Conservation (phyloP, 2,797 vertebrate genomes). For the Anas capensis region DNA sequence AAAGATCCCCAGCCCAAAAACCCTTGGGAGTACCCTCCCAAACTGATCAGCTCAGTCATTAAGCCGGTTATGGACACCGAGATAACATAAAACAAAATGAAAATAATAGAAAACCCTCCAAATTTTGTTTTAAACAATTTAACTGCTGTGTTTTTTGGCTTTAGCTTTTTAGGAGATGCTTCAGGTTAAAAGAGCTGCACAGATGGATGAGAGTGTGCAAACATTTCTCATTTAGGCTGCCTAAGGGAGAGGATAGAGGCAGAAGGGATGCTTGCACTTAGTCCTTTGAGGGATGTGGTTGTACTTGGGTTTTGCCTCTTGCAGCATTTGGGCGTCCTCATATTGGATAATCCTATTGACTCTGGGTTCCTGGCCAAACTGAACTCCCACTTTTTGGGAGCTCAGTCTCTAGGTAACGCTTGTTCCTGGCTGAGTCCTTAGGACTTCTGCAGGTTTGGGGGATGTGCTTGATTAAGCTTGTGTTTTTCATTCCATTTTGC, state of each 20-base stretch:
- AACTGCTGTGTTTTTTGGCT: background rate
- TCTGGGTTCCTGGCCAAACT: background rate
- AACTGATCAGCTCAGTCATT: background rate
- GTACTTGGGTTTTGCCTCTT: background rate
- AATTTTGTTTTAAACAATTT: background rate
- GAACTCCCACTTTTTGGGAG: constrained; percentile 22
- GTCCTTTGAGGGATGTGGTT: background rate
- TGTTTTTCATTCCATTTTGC: constrained; percentile 16
- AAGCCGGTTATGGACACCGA: background rate
- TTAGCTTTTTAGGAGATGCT: background rate
- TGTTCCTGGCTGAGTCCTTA: constrained; percentile 17
- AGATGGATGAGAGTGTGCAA: background rate
- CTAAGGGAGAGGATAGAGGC: background rate
- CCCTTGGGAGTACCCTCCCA: background rate
- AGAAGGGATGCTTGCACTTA: background rate
- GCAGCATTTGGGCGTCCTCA: background rate
- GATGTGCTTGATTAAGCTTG: constrained; percentile 1
- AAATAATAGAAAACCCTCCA: background rate
- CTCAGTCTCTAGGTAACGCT: constrained; percentile 11
- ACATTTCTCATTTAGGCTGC: background rate
- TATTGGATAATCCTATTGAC: background rate
- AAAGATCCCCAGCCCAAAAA: background rate
- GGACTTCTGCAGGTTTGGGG: constrained; percentile 33
- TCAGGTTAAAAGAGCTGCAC: background rate
- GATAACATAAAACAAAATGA: background rate